Conservation (phyloP, 2,797 vertebrate genomes). For the Cryptoprocta ferox region DNA sequence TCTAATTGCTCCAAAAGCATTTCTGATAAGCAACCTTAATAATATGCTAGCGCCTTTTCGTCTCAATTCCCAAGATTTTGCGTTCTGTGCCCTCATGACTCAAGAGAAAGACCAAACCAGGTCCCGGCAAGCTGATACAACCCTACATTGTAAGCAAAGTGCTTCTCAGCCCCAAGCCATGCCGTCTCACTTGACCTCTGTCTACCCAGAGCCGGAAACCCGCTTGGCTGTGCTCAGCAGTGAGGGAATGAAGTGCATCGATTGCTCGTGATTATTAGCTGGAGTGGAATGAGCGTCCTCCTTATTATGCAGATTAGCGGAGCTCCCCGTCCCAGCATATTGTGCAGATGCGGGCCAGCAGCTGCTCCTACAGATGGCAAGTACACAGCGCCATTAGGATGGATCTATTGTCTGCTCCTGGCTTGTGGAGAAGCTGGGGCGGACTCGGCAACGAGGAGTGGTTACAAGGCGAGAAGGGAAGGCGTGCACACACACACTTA, state of each 20-base stretch:
- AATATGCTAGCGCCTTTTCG: constrained; percentile 22
- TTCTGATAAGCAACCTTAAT: constrained; percentile 64
- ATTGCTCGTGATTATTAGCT: constrained; percentile 99
- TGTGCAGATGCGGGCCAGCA: constrained; percentile 99
- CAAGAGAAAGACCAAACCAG: constrained; percentile 85
- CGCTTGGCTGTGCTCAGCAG: constrained; percentile 90
- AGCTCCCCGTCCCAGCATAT: constrained; percentile 99
- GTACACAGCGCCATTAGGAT: constrained; percentile 99
- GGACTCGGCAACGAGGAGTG: constrained; percentile 93
- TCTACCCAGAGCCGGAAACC: constrained; percentile 88
- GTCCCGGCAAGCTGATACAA: constrained; percentile 88
- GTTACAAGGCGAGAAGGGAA: constrained; percentile 92
- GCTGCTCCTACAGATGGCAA: constrained; percentile 99
- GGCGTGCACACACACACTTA: constrained; percentile 81
- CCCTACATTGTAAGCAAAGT: constrained; percentile 84
- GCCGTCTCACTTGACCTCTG: constrained; percentile 91
- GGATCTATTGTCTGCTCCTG: constrained; percentile 99
- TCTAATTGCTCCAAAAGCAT: constrained; percentile 69
- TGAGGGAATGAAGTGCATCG: constrained; percentile 99
- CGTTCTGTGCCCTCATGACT: constrained; percentile 63
- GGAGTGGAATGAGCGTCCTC: constrained; percentile 99
- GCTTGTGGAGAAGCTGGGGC: constrained; percentile 94
- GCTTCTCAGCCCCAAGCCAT: constrained; percentile 90
- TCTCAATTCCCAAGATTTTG: constrained; percentile 58
- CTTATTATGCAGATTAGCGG: constrained; percentile 99